Conservation (phyloP, 1,140 invertebrate genomes). For the Temnothorax curvispinosus region DNA sequence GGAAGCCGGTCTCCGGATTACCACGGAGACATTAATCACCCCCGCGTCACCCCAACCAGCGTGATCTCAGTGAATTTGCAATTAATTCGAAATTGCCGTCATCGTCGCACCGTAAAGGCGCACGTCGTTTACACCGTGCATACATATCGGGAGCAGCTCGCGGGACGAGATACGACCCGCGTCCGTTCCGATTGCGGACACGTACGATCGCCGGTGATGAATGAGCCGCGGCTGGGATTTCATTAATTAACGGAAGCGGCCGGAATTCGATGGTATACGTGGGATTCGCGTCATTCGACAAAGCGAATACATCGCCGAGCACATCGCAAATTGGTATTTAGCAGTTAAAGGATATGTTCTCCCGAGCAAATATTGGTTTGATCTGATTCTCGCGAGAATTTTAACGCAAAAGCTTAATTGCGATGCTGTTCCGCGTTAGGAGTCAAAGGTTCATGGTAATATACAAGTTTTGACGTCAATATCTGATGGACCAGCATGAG, state of each 20-base stretch:
- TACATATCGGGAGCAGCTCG: not conserved
- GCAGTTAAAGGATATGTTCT: not conserved
- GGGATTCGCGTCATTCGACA: slow-evolving; percentile 48
- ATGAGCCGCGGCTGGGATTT: slow-evolving; percentile 71
- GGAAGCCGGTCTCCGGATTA: slow-evolving; percentile 59
- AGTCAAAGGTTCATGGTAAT: not conserved
- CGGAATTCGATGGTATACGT: slow-evolving; percentile 65
- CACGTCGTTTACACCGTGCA: slow-evolving; percentile 14
- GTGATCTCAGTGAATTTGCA: slow-evolving; percentile 78
- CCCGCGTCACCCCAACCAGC: slow-evolving; percentile 65
- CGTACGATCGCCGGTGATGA: slow-evolving; percentile 56
- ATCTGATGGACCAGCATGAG: not conserved
- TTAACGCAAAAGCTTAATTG: not conserved
- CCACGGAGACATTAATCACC: slow-evolving; percentile 76
- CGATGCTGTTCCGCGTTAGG: not conserved
- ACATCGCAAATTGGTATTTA: slow-evolving; percentile 12
- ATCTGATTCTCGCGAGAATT: not conserved
- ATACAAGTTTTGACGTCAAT: not conserved
- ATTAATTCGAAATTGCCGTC: slow-evolving; percentile 80
- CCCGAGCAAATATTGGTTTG: not conserved
- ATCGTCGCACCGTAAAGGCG: slow-evolving; percentile 65
- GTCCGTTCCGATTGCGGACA: slow-evolving; percentile 2
- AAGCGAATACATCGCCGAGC: slow-evolving; percentile 23
- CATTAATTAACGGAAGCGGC: slow-evolving; percentile 70
- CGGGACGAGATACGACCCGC: not conserved